A percentile compares a stretch with the other conserved stretches of the same genome.
These are phyloP conservation scores for Ateles fusciceps DNA, from an alignment of 2,797 vertebrate species.

Conservation along the genomic window DNA sequence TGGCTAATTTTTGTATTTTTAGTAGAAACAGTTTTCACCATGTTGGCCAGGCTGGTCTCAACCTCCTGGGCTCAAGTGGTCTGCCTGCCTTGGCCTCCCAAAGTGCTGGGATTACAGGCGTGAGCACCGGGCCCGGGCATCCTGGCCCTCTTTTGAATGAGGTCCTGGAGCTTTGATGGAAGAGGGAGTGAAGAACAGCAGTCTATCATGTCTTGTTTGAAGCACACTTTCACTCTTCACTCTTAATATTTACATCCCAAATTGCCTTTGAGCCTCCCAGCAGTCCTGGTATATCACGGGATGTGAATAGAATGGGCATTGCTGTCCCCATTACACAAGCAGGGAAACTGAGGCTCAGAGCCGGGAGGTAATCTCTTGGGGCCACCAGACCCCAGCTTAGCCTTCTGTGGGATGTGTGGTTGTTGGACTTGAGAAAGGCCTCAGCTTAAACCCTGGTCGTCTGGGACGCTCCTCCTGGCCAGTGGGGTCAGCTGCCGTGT, in stretches of 20 bases:
- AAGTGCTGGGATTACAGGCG: too few relatives aligned
- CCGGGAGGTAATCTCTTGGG: neutral
- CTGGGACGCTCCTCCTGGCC: neutral
- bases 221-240: neutral
- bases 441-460: neutral
- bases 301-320: too few relatives aligned
- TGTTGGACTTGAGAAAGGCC: neutral
- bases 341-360: too few relatives aligned
- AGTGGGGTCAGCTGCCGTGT: neutral
- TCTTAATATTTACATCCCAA: too few relatives aligned
- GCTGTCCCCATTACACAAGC: too few relatives aligned
- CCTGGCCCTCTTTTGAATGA: neutral
- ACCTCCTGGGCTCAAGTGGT: too few relatives aligned
- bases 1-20: too few relatives aligned
- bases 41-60: too few relatives aligned
- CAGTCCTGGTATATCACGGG: too few relatives aligned
- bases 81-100: too few relatives aligned
- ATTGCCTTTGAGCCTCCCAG: neutral
- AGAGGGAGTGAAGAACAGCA: neutral
- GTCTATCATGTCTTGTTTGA: neutral
- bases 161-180: neutral
- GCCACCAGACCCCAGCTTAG: neutral
- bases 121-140: too few relatives aligned
- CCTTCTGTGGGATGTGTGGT: neutral
- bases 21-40: too few relatives aligned